Base-by-base conservation (phyloP, 64 coral and sea anemone species). In the Montipora capricornis region DNA sequence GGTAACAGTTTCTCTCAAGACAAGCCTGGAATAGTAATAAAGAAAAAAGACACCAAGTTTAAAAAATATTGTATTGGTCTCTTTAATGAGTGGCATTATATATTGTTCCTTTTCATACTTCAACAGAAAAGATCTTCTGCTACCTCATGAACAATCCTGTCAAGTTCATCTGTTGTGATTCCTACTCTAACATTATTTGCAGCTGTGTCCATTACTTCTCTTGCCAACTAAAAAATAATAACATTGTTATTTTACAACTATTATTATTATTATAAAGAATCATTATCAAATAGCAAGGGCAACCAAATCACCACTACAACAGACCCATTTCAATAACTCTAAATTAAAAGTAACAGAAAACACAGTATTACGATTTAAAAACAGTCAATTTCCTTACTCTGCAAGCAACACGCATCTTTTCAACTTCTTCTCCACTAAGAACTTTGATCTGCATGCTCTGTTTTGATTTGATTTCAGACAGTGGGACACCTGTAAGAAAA, bases 81-180 rank as follows among this genome's bases (percentile, higher is more conserved):
- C 37, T 37, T 37, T 37, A 37, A 37, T 37, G 37, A 37, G 37
- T 37, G 2, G 37, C 37, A 37, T 37, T 37, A 37, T 37, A 37
- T 37, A 37, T 37, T 37, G 37, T 37, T 37, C 37, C 37, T 37
- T 37, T 37, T 37, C 37, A 37, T 37, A 37, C 37, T 37, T 37
- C 37, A 37, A 37, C 37, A 37, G 37, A 37, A 37, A 37, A 37
- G 37, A 37, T 37, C 37, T 37, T 37, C 37, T 37, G 37, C 37
- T 37, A 99, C 97, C 97, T 99, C 97, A 71, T 99, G 97, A 81
- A 99, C 97, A 59, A 99, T 92, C 78, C 92, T 99, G 55, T 99
- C 97, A 78, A 99, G 94, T 87, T 99, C 97, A 77, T 99, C 97
- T 8, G 94, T 81, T 50, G 97, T 99, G 46, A 94, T 75, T 8